These are phyloP conservation scores for Ornithorhynchus anatinus DNA, from an alignment of 2,113 vertebrate species.

Conservation along the genomic window DNA sequence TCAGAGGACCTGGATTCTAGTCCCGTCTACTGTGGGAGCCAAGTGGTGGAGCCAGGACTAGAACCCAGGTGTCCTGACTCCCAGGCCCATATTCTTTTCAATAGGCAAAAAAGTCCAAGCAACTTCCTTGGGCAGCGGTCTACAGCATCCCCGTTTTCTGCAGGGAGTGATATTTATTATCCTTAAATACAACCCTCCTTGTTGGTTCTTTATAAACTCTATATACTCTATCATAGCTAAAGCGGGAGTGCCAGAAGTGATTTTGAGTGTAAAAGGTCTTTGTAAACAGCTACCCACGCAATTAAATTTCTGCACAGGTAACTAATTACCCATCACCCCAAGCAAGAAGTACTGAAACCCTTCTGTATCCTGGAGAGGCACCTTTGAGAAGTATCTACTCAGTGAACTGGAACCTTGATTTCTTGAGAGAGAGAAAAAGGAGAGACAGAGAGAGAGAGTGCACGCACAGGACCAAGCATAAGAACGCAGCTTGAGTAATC, in stretches of 20 bases:
- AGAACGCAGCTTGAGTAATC: not conserved
- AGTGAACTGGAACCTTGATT: not conserved
- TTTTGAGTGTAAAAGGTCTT: not conserved
- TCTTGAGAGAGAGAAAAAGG: too few relatives aligned
- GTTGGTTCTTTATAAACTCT: not conserved
- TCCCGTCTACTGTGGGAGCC: too few relatives aligned
- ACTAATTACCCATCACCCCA: not conserved
- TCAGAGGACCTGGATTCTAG: too few relatives aligned
- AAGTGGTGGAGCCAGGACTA: not conserved
- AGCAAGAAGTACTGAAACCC: not conserved
- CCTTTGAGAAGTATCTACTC: not conserved
- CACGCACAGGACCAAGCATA: too few relatives aligned
- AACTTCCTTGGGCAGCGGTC: not conserved
- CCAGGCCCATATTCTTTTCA: not conserved
- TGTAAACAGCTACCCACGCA: not conserved
- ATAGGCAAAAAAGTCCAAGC: too few relatives aligned
- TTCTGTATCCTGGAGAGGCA: not conserved
- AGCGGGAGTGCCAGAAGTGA: not conserved
- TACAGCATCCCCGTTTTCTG: not conserved
- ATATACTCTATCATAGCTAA: not conserved
- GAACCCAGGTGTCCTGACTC: not conserved
- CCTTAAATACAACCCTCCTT: not conserved
- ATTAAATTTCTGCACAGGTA: not conserved
- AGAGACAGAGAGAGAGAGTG: too few relatives aligned
- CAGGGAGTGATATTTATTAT: not conserved